phyloP scores from a whole-genome alignment of 2,888 invertebrate genomes.

The Drosophila nigricruria region DNA sequence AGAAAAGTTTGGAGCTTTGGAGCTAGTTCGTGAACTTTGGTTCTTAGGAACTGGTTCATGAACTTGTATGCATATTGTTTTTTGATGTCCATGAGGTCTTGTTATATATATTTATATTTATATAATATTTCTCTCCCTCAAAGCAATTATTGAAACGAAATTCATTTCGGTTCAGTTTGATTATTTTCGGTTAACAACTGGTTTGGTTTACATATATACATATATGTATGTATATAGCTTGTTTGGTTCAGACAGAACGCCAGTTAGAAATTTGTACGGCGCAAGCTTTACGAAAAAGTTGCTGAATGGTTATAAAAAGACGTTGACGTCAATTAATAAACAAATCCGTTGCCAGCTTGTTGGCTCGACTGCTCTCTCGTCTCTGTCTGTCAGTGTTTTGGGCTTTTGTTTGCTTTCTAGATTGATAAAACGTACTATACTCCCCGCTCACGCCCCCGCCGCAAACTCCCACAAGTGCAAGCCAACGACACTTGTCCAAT shows the following conservation, averaged over 20 bases:
- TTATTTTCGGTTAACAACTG: neutral
- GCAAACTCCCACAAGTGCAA: neutral
- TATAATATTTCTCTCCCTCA: neutral
- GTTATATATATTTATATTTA: neutral
- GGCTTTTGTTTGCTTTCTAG: constrained; percentile 43
- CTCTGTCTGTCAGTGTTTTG: constrained; percentile 24
- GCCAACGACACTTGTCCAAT: neutral
- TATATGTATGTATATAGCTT: neutral
- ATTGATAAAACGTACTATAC: constrained; percentile 26
- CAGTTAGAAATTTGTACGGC: neutral
- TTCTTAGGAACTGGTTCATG: neutral
- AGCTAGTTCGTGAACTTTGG: neutral
- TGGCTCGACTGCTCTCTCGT: constrained; percentile 19
- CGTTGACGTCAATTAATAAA: constrained; percentile 59
- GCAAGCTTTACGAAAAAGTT: neutral
- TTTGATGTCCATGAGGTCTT: neutral
- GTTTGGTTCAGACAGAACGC: neutral
- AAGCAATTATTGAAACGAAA: neutral
- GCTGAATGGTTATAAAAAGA: constrained; percentile 14
- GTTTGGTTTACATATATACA: neutral
- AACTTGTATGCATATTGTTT: neutral
- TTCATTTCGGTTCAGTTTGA: neutral
- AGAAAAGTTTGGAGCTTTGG: too few relatives aligned
- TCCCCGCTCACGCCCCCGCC: too few relatives aligned
- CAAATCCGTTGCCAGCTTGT: constrained; percentile 35